These are phyloP conservation scores for Micrasema longulum DNA, from an alignment of 1,140 invertebrate species.

Conservation along the genomic window DNA sequence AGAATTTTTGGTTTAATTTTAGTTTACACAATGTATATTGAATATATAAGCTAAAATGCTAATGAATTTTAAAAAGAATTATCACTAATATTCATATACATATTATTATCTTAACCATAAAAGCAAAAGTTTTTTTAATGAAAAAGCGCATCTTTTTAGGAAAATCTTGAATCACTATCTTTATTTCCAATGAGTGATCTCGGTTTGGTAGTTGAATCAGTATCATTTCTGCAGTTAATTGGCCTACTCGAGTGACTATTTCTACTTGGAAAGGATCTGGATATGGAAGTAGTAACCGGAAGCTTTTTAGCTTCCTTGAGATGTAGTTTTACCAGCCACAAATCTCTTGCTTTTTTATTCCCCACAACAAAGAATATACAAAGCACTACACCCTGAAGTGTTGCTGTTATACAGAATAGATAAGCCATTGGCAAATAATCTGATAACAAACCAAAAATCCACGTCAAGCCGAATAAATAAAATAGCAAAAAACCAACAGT, in stretches of 20 bases:
- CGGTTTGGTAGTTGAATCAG: slow-evolving; percentile 59
- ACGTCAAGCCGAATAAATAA: slow-evolving; percentile 67
- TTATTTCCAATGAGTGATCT: slow-evolving; percentile 46
- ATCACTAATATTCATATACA: no score
- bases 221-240: slow-evolving; percentile 56
- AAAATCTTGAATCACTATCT: slow-evolving; percentile 48
- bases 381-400: slow-evolving; percentile 67
- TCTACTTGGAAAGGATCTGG: slow-evolving; percentile 58
- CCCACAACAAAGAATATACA: slow-evolving; percentile 68
- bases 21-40: no score
- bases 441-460: slow-evolving; percentile 66
- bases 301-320: slow-evolving; percentile 64
- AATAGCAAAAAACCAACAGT: slow-evolving; percentile 66
- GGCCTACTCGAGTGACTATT: slow-evolving; percentile 46
- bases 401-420: slow-evolving; percentile 66
- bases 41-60: no score
- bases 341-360: slow-evolving; percentile 66
- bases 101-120: no score
- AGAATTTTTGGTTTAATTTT: no score
- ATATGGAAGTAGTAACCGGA: slow-evolving; percentile 64
- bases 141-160: slow-evolving; percentile 16
- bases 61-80: no score
- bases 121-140: no score
- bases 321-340: slow-evolving; percentile 66
- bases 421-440: slow-evolving; percentile 63